Evolutionary conservation across 1,140 invertebrate genomes (phyloP).

Genomic region (Marisa cornuarietis): DNA sequence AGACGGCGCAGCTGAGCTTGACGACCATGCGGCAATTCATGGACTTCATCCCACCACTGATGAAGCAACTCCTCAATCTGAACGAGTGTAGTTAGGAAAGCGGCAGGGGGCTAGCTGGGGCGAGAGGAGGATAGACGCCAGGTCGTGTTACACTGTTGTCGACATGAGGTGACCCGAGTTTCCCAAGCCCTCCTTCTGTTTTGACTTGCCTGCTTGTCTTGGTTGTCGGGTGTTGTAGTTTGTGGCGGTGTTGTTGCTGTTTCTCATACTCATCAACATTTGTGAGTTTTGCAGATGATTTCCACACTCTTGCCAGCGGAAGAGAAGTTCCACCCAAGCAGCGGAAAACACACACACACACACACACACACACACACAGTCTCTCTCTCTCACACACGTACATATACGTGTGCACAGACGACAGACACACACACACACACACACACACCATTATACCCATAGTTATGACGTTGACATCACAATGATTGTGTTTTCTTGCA

Average conservation of each 20-base stretch:
- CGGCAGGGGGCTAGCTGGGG: too few species aligned
- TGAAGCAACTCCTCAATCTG: constrained; percentile 19
- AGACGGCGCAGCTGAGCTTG: constrained; percentile 8
- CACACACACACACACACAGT: not conserved
- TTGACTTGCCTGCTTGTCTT: too few species aligned
- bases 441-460: not conserved
- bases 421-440: not conserved
- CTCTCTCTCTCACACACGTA: not conserved
- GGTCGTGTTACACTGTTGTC: too few species aligned
- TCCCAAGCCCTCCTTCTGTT: too few species aligned
- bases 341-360: not conserved
- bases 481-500: too few species aligned
- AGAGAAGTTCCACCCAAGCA: not conserved
- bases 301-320: not conserved
- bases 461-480: too few species aligned
- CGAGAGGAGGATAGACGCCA: too few species aligned
- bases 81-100: constrained; percentile 2
- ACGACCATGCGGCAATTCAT: constrained; percentile 4
- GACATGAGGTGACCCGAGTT: too few species aligned
- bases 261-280: too few species aligned
- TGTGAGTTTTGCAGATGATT: too few species aligned
- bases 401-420: not conserved
- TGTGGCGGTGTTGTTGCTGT: too few species aligned
- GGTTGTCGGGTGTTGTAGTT: too few species aligned
- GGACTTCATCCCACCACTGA: constrained; percentile 9